Evolutionary conservation across 2,113 vertebrate genomes (phyloP).

Genomic region (Myiozetetes cayanensis): DNA sequence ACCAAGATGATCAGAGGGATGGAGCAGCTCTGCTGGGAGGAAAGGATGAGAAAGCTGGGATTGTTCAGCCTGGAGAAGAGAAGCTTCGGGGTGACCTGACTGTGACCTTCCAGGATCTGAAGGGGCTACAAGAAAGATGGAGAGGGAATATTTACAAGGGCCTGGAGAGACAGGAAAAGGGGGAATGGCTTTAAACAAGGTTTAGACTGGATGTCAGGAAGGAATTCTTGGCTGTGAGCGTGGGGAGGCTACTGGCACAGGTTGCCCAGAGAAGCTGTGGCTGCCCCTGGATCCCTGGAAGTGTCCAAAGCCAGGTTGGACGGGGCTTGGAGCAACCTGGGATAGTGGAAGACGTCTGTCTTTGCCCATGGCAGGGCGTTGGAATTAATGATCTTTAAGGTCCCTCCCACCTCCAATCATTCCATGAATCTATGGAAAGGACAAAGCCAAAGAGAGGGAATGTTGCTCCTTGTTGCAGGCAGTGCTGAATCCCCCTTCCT

Average conservation of each 20-base stretch:
- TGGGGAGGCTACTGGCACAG: background rate
- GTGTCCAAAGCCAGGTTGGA: background rate
- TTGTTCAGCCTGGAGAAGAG: background rate
- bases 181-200: background rate
- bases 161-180: background rate
- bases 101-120: background rate
- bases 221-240: background rate
- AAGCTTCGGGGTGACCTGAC: background rate
- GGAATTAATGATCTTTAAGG: background rate
- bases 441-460: background rate
- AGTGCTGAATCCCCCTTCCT: background rate
- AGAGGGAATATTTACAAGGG: background rate
- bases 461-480: background rate
- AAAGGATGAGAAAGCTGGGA: background rate
- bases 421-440: background rate
- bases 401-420: background rate
- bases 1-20: background rate
- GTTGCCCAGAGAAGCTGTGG: background rate
- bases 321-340: background rate
- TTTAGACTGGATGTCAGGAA: background rate
- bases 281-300: background rate
- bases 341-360: background rate
- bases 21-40: background rate
- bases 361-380: background rate
- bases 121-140: background rate